Evolutionary conservation across 2,113 vertebrate species (phyloP), one percentile per base, ranked within the genome.

Genomic region (Oryzias celebensis): DNA sequence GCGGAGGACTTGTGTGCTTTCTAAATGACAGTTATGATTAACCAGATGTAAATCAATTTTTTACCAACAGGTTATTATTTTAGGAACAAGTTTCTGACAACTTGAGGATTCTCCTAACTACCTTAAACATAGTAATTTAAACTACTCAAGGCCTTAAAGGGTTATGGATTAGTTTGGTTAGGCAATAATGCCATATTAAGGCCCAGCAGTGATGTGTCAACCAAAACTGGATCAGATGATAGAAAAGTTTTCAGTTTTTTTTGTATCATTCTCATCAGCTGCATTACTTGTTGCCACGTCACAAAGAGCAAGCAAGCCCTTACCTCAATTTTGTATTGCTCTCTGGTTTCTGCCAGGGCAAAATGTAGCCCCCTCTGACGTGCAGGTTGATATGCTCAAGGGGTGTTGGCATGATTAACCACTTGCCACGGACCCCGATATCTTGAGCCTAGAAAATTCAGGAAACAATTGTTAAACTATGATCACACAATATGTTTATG

Each of bases 341-440:
- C 65, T 82, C 82, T 64, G 87, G 72, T 75, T 77, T 83, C 77
- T 90, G 88, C 71, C 82, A 84, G 14, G 88, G 88, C 42, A 90
- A 1, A 48, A 90, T 85, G 41, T 83, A 82, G 17, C 87, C 88
- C 52, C 88, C 88, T 67, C 88, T 81, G 66, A 90, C 43, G 23
- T 90, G 87, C 52, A 90, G 82, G 73, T 88, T 90, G 31, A 86
- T 88, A 0, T 84, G 77, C 1, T 83, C 44, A 53, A 88, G 2
- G 1, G 88, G 88, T 43, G 87, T 55, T 12, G 20, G 16, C 82
- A 90, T 78, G 0, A 0, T 4, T 1, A 82, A 0, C 57, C 10
- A 52, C 31, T 52, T 2, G 26, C 60, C 17, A 0, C 26, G 52
- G 44, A 62, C 52, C 5, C 51, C 79, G 36, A 90, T 2, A 6